Base-by-base conservation (phyloP, 92 coral and sea anemone species). In the Bergia sp. region DNA sequence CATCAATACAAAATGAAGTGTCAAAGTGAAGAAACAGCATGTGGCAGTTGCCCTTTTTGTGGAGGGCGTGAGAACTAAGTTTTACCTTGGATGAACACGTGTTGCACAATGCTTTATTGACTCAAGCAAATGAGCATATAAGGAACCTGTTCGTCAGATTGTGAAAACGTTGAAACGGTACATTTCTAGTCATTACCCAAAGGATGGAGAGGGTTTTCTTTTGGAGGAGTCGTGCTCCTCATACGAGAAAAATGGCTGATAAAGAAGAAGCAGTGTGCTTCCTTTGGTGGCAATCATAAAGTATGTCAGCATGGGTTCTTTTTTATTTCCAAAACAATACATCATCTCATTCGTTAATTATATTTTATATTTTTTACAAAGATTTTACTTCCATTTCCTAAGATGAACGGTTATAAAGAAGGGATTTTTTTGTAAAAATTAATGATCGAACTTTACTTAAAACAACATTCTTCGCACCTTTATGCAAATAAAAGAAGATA, bases 61-160 rank as follows among this genome's bases (percentile, higher is more conserved):
- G 65, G 43, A 71, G 87, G 79, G 87, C 87, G 87, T 84, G 87
- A 84, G 87, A 84, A 84, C 66, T 5, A 6, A 23, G 41, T 38
- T 37, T 36, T 73, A 12, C 37, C 21, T 69, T 6, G n/a, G 47
- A 9, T 69, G 7, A 66, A 23, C 87, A 83, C 87, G 87, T 83
- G 87, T 67, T 69, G 23, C 8, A 16, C 61, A 10, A 66, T 29
- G 61, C 2, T 23, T 69, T 83, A 69, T 83, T 83, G 69, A 67
- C 78, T 83, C 87, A 43, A 41, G 77, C 50, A 82, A 83, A 83
- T 42, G 47, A 15, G 57, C 37, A 67, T 69, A 41, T 44, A 83
- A 15, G 40, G n/a, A n/a, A 69, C 76, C 42, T 83, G 57, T 69
- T 83, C 55, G 37, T 73, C 39, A 12, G 77, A 67, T 21, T 36